Evolutionary conservation across 1,140 invertebrate species (phyloP), one percentile per base, ranked within the genome.

Genomic region (Drosophila obscura): DNA sequence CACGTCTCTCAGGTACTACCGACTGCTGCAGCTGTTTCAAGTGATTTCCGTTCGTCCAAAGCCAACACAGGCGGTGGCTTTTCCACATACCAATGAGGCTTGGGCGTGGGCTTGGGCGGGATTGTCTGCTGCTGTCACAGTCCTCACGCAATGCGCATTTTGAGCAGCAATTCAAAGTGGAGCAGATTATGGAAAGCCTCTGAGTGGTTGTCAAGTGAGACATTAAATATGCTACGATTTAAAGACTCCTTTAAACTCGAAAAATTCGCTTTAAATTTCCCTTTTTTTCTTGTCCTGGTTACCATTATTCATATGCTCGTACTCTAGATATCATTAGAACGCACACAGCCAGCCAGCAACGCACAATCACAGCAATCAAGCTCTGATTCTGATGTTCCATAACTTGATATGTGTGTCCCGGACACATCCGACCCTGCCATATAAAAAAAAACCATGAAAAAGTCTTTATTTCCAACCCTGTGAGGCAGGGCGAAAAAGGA

Each of bases 1-100:
- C 72, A 56, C 66, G 53, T 60, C 22, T 57, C 16, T 8, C 64
- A 69, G 51, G 66, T 60, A 13, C 76, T 73, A 69, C 62, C 58
- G 57, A 39, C 73, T 67, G 60, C 72, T 66, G 69, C 79, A 62
- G 41, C 51, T 41, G 50, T 49, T 83, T 64, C 76, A 50, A 85
- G 73, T 77, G 81, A 84, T 85, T 84, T 85, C 81, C 81, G 68
- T 49, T 64, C n/a, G 35, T 28, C 28, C 48, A 77, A 77, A 65
- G 72, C 74, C 64, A 45, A 61, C 8, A 57, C 74, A 56, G 39
- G 39, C 63, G 63, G 28, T 46, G 44, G 57, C 58, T 60, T 57
- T 60, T 45, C 15, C 67, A 85, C 80, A 85, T 84, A 80, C 64
- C 77, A 85, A 83, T 80, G 72, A 77, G 57, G 45, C 49, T 35